phyloP scores from a whole-genome alignment of 2,113 vertebrate species.

The Myiopsitta monachus region DNA sequence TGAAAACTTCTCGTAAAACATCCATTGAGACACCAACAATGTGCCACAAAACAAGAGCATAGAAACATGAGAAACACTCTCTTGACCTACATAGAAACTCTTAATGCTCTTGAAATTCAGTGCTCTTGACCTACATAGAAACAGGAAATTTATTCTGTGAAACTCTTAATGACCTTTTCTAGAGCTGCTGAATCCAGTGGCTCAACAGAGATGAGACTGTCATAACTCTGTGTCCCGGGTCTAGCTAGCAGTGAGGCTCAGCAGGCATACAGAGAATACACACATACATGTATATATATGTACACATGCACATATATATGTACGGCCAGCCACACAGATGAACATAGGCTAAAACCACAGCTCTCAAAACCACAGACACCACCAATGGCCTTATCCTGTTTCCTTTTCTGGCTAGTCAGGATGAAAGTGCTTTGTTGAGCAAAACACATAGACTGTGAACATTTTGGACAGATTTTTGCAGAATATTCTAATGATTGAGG shows the following conservation, averaged over 20 bases:
- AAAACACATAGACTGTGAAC: background rate
- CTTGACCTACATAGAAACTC: background rate
- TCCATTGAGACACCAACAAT: background rate
- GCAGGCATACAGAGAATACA: background rate
- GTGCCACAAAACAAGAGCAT: background rate
- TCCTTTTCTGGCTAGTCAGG: background rate
- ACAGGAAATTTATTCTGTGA: background rate
- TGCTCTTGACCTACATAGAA: background rate
- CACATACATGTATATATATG: accelerated
- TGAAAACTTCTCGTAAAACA: background rate
- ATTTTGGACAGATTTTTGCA: background rate
- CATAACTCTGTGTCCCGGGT: background rate
- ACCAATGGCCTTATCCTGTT: background rate
- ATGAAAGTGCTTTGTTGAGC: background rate
- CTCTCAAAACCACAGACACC: background rate
- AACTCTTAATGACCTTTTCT: background rate
- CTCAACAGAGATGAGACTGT: background rate
- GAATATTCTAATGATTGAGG: background rate
- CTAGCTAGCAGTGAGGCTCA: background rate
- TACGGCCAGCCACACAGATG: background rate
- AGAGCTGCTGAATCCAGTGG: background rate
- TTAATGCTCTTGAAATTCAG: background rate
- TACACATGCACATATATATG: accelerated
- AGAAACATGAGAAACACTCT: background rate
- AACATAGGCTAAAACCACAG: background rate